A percentile compares a stretch with the other conserved stretches of the same genome.
Conservation (phyloP, 1,140 invertebrate species). For the Maconellicoccus hirsutus region DNA sequence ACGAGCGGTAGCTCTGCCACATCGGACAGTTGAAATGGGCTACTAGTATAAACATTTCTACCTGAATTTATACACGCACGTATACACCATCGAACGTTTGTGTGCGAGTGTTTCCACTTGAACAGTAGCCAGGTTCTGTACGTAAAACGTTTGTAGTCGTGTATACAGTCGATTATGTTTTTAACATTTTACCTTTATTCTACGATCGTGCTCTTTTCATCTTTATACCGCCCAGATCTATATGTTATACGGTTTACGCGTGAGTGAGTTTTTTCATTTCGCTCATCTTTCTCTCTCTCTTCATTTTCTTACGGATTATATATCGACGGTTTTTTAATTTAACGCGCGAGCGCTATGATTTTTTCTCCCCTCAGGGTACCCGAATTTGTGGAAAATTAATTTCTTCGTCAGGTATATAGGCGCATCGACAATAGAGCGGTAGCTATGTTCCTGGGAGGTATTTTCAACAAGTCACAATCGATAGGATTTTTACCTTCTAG, state of each 20-base stretch:
- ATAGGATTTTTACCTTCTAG: no score
- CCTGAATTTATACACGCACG: conserved; percentile 19
- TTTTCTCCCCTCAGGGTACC: no score
- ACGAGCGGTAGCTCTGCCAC: background rate
- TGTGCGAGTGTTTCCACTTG: background rate
- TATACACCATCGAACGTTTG: background rate
- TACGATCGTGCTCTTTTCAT: background rate
- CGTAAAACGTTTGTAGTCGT: background rate
- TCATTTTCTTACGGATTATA: background rate
- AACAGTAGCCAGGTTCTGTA: background rate
- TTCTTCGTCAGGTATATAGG: background rate
- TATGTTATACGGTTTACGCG: no score
- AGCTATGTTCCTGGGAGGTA: no score
- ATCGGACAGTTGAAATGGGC: conserved; percentile 18
- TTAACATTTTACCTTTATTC: background rate
- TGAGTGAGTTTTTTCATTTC: background rate
- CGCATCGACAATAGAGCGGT: no score
- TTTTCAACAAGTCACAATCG: no score
- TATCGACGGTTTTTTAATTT: background rate
- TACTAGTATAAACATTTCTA: conserved; percentile 22
- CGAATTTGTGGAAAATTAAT: background rate
- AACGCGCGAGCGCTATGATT: background rate
- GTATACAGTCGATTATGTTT: background rate
- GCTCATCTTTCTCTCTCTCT: no score
- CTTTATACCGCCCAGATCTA: background rate